Evolutionary conservation across 2,888 invertebrate genomes (phyloP).

Genomic region (Isoperla grammatica): DNA sequence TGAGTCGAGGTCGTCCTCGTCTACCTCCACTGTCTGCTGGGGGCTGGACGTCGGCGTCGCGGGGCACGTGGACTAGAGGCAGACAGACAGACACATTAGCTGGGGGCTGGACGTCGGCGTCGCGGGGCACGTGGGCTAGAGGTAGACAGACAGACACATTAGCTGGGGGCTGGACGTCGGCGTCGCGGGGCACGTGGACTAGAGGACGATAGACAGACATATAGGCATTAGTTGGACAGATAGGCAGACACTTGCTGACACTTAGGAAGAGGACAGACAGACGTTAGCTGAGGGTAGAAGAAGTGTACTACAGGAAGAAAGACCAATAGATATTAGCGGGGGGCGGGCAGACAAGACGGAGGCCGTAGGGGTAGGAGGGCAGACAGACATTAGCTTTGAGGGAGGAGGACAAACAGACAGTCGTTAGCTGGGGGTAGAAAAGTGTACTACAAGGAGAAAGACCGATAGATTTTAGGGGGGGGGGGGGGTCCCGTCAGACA

Average conservation of each 20-base stretch:
- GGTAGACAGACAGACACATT: conserved; percentile 40
- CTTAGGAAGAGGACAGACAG: no score
- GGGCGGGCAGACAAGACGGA: no score
- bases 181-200: conserved; percentile 41
- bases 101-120: conserved; percentile 46
- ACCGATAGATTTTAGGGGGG: no score
- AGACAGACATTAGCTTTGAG: no score
- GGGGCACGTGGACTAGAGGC: conserved; percentile 41
- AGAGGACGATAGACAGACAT: conserved; percentile 41
- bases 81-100: conserved; percentile 38
- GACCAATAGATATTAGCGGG: no score
- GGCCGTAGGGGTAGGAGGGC: no score
- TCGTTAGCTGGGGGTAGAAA: no score
- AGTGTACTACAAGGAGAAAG: no score
- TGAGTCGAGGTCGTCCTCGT: conserved; percentile 67
- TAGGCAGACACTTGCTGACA: neutral
- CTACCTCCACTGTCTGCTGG: conserved; percentile 47
- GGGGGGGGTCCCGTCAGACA: no score
- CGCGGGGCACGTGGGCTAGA: conserved; percentile 40
- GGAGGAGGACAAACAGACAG: no score
- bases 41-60: conserved; percentile 53
- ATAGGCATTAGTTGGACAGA: neutral
- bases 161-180: conserved; percentile 45
- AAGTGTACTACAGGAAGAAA: no score
- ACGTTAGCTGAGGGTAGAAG: no score